phyloP scores from a whole-genome alignment of 2,113 vertebrate genomes.

The Sakesphorus luctuosus region DNA sequence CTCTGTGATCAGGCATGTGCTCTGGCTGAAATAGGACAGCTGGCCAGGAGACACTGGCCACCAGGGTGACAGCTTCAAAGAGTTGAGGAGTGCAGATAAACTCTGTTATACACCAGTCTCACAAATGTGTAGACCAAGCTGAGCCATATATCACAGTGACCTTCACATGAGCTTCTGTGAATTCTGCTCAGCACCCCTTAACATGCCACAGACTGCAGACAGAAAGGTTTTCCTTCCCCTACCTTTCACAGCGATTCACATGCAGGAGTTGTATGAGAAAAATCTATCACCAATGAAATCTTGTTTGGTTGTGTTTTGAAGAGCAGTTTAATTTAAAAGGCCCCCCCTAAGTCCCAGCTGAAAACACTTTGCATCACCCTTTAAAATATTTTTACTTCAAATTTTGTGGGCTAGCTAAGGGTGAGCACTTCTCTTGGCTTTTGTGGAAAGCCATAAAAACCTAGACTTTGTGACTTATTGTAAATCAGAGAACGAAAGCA shows the following conservation, averaged over 20 bases:
- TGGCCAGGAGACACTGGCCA: neutral
- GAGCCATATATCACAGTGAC: neutral
- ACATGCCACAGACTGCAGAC: fast-evolving
- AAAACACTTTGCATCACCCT: slow-evolving; percentile 4
- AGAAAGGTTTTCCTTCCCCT: neutral
- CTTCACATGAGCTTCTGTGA: neutral
- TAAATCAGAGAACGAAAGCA: slow-evolving; percentile 4
- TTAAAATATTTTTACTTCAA: neutral
- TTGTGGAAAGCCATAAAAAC: neutral
- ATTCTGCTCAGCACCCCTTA: neutral
- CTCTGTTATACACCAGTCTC: neutral
- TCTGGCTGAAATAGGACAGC: neutral
- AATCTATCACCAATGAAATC: neutral
- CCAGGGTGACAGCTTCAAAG: neutral
- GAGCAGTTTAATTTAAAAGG: neutral
- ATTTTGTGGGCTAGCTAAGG: neutral
- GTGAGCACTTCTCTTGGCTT: neutral
- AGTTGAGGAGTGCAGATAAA: neutral
- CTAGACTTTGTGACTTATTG: neutral
- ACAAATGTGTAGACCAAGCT: neutral
- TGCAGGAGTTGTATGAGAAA: neutral
- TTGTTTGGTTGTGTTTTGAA: neutral
- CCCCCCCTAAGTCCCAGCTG: neutral
- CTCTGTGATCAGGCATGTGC: neutral
- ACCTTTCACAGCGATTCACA: fast-evolving